Evolutionary conservation across 1,140 invertebrate species (phyloP).

Genomic region (Nylanderia fulva): DNA sequence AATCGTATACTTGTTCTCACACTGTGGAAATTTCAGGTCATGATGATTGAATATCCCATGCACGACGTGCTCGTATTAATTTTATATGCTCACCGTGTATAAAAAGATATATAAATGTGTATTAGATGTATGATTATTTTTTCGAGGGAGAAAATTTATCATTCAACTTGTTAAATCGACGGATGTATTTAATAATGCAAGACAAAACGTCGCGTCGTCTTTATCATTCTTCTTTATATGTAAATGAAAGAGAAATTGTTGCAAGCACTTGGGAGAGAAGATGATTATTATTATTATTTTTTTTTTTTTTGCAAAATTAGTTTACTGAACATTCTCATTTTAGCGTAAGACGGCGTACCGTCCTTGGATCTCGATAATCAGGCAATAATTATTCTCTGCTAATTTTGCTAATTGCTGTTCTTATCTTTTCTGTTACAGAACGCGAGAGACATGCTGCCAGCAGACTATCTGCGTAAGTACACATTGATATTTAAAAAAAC

Average conservation of each 20-base stretch:
- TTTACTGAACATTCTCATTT: background rate
- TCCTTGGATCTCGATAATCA: conserved; percentile 47
- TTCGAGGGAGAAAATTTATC: background rate
- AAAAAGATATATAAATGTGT: background rate
- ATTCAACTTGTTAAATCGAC: background rate
- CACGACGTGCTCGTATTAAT: background rate
- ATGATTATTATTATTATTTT: too few species aligned
- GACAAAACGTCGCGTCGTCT: background rate
- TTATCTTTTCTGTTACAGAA: conserved; percentile 82
- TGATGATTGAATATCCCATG: background rate
- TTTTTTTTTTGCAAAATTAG: background rate
- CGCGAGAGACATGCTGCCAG: conserved; percentile 80
- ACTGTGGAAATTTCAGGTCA: background rate
- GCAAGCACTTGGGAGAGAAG: background rate
- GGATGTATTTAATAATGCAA: background rate
- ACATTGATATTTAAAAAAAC: background rate
- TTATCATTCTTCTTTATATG: background rate
- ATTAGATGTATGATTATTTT: background rate
- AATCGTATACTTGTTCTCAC: conserved; percentile 12
- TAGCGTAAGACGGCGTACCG: background rate
- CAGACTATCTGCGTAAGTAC: conserved; percentile 83
- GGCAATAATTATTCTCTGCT: conserved; percentile 44
- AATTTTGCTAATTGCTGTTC: conserved; percentile 56
- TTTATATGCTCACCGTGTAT: background rate
- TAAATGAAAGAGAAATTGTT: background rate